Conservation (phyloP, 1,140 invertebrate species). For the Heterodera carotae region DNA sequence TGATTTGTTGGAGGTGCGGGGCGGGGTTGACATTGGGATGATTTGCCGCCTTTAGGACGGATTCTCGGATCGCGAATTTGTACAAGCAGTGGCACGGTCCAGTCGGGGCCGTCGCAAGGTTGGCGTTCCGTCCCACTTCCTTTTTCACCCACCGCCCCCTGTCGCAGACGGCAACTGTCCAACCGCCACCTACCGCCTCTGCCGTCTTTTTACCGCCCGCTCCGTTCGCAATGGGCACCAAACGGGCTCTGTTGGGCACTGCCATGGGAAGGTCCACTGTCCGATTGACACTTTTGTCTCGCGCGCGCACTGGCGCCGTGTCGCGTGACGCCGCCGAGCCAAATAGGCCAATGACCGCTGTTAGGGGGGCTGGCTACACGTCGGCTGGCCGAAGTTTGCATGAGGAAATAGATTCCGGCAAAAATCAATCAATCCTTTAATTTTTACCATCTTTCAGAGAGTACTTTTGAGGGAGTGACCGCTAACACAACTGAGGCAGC, state of each 20-base stretch:
- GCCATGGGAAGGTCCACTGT: not conserved
- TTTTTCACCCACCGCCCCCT: conserved; percentile 5
- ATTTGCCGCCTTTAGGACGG: conserved; percentile 50
- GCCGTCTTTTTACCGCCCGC: conserved; percentile 9
- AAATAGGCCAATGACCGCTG: conserved; percentile 86
- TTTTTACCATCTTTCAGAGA: conserved; percentile 65
- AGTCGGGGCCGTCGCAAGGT: conserved; percentile 62
- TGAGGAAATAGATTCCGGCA: too few relatives aligned
- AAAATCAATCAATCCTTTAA: not conserved
- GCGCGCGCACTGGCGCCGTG: conserved; percentile 24
- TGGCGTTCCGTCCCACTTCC: conserved; percentile 25
- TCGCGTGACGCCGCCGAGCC: conserved; percentile 48
- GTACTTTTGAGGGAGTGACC: conserved; percentile 78
- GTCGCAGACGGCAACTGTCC: not conserved
- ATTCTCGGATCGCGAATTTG: conserved; percentile 55
- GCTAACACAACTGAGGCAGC: conserved; percentile 30
- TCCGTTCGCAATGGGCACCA: conserved; percentile 19
- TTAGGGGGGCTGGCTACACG: conserved; percentile 90
- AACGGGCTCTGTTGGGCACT: not conserved
- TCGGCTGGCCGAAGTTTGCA: conserved; percentile 70
- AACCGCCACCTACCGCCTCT: not conserved
- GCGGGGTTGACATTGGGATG: not conserved
- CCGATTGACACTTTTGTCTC: conserved; percentile 3
- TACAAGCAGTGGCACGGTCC: conserved; percentile 54
- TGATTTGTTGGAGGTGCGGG: conserved; percentile 42